Evolutionary conservation across 1,140 invertebrate species (phyloP), one percentile per base, ranked within the genome.

Genomic region (Bombus fervidus): DNA sequence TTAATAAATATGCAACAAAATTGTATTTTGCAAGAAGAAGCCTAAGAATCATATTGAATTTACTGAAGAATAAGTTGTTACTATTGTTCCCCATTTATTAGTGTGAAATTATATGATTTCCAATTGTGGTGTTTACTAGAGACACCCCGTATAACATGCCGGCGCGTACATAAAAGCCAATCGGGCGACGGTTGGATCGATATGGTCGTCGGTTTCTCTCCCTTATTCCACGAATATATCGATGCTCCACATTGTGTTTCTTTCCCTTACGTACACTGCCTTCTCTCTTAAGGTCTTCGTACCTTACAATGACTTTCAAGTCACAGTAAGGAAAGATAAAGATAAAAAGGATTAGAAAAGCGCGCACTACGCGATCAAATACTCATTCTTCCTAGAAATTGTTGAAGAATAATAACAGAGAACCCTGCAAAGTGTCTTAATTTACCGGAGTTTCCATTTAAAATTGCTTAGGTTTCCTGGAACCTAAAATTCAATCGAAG

Each of bases 141-240:
- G 57, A 34, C 62, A 74, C 47, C 62, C 71, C n/a, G 31, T 80
- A 73, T 64, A 75, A 57, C 43, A 80, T 62, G 41, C n/a, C 37
- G 25, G 59, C 75, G 43, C 47, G 64, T 80, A 80, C 39, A 76
- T 85, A 69, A 87, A 87, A 87, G 86, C 76, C 76, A 87, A 87
- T 87, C 82, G 82, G 43, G 71, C 69, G 59, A 79, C 76, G 76
- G 57, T 80, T 85, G 83, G 82, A 87, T 87, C 86, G 86, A 87
- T 87, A 80, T 85, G 47, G 43, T 76, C 76, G 39, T 47, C 37
- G 76, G 86, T 80, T 85, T 85, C 77, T 87, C 82, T 85, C 86
- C 77, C 83, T 71, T 87, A 75, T 76, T 85, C 77, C 64, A 78
- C 22, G 47, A 39, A 87, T 87, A 80, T 85, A 87, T 87, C 86